Conservation (phyloP, 2,113 vertebrate species). For the Ploceus nigricollis region DNA sequence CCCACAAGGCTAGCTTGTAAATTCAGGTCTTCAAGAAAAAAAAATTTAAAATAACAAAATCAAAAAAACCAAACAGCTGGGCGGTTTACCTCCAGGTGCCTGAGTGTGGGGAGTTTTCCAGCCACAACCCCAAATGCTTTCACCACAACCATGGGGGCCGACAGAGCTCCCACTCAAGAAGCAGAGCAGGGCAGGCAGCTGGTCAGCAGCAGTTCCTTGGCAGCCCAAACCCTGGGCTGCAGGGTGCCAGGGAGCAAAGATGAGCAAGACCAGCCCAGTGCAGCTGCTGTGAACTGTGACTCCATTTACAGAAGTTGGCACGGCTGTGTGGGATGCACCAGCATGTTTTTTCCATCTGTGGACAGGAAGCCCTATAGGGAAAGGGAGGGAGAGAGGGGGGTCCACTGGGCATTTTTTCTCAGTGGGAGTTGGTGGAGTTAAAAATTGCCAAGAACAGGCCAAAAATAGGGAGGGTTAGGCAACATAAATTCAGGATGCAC, state of each 20-base stretch:
- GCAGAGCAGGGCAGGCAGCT: neutral
- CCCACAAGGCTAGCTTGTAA: neutral
- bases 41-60: neutral
- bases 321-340: rapidly evolving
- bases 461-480: neutral
- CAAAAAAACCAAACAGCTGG: neutral
- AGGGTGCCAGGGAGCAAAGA: neutral
- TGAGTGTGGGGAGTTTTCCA: slow-evolving; percentile 11
- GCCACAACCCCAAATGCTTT: neutral
- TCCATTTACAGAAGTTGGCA: neutral
- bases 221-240: neutral
- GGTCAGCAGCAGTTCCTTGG: neutral
- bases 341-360: rapidly evolving
- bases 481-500: neutral
- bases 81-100: neutral
- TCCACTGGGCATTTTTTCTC: neutral
- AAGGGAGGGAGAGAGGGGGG: neutral
- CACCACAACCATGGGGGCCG: neutral
- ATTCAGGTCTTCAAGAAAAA: neutral
- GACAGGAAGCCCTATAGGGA: neutral
- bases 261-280: neutral
- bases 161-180: neutral
- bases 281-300: neutral
- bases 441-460: neutral
- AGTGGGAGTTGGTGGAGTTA: neutral